phyloP scores from a whole-genome alignment of 2,888 invertebrate genomes.

The Agrotis exclamationis region DNA sequence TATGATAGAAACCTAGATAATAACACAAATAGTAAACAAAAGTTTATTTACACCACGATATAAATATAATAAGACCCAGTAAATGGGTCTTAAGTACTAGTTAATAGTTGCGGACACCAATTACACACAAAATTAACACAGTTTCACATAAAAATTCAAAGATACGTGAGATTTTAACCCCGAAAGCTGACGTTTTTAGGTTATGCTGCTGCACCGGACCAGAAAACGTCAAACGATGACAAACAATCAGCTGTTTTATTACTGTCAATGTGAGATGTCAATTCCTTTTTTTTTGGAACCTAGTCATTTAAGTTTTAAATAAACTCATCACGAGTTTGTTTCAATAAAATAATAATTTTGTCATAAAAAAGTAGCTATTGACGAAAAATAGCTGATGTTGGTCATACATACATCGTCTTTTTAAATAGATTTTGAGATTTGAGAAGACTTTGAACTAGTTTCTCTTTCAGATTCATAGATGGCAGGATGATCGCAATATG shows the following conservation, averaged over 20 bases:
- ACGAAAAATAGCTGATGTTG: too few species aligned
- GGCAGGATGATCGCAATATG: conserved; percentile 15
- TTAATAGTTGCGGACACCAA: background rate
- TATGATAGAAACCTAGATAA: background rate
- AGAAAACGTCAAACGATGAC: conserved; percentile 47
- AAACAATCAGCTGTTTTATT: conserved; percentile 55
- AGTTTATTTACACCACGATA: conserved; percentile 57
- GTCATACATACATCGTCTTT: too few species aligned
- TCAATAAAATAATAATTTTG: too few species aligned
- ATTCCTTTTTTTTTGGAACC: background rate
- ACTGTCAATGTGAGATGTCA: conserved; percentile 7
- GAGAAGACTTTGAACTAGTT: background rate
- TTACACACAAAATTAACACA: conserved; percentile 10
- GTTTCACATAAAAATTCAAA: conserved; percentile 42
- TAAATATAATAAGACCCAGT: conserved; percentile 51
- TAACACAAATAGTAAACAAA: conserved; percentile 48
- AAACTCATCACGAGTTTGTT: too few species aligned
- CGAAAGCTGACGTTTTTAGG: conserved; percentile 67
- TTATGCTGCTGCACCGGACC: conserved; percentile 56
- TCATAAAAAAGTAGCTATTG: too few species aligned
- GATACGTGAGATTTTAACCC: conserved; percentile 59
- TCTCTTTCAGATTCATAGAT: conserved; percentile 8
- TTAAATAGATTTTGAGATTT: too few species aligned
- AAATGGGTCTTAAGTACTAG: background rate
- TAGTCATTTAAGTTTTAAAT: background rate